phyloP scores from a whole-genome alignment of 2,797 vertebrate genomes.

The Ctenosaura bakeri region DNA sequence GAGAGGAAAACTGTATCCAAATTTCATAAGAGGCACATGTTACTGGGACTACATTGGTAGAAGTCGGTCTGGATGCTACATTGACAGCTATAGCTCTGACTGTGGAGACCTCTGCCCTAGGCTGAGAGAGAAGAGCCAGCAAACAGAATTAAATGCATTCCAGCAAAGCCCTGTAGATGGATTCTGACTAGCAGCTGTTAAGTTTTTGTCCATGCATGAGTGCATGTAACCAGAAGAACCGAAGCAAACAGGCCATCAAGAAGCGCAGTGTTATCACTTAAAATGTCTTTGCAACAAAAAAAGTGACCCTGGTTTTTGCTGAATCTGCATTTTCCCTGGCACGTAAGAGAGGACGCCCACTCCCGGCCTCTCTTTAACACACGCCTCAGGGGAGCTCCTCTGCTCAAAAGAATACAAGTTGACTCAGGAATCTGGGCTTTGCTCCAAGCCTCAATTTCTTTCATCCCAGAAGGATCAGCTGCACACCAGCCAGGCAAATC shows the following conservation, averaged over 20 bases:
- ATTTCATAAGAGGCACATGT: too few relatives aligned
- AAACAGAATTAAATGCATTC: neutral
- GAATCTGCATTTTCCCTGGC: constrained; percentile 50
- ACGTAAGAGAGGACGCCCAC: constrained; percentile 20
- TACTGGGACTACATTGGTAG: neutral
- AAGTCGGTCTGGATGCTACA: neutral
- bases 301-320: constrained; percentile 15
- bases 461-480: constrained; percentile 59
- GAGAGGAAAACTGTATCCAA: neutral
- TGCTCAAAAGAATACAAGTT: constrained; percentile 61
- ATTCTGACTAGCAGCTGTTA: neutral
- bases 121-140: neutral
- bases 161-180: neutral
- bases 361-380: constrained; percentile 30
- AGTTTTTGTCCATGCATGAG: neutral
- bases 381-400: constrained; percentile 53
- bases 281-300: constrained; percentile 20
- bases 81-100: neutral
- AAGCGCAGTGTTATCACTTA: neutral
- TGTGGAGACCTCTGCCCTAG: neutral
- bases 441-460: constrained; percentile 65
- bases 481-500: constrained; percentile 61
- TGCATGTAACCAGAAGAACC: neutral
- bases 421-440: constrained; percentile 66
- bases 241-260: neutral